Conservation (phyloP, 2,888 invertebrate genomes). For the Sarcophaga carnaria region DNA sequence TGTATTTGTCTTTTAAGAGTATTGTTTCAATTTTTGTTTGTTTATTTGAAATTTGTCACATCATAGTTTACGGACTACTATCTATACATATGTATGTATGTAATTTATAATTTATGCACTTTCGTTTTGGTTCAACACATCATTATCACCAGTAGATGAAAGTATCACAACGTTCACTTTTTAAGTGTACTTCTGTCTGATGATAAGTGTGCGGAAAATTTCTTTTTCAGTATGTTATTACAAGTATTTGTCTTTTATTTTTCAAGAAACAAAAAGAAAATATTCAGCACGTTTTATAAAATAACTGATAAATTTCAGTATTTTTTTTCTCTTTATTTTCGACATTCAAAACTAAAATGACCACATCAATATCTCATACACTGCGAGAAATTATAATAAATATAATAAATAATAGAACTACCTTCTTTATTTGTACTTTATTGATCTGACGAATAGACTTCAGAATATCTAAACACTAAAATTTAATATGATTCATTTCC, state of each 20-base stretch:
- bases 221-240: slow-evolving; percentile 10
- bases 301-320: slow-evolving; percentile 4
- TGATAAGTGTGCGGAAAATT: slow-evolving; percentile 53
- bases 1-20: neutral
- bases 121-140: slow-evolving; percentile 16
- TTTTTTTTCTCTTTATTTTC: slow-evolving; percentile 11
- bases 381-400: slow-evolving; percentile 20
- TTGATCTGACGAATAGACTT: too few relatives aligned
- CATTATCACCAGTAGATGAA: neutral
- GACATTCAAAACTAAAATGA: slow-evolving; percentile 33
- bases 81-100: neutral
- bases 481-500: too few relatives aligned
- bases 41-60: slow-evolving; percentile 6
- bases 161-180: slow-evolving; percentile 16
- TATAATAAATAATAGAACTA: neutral
- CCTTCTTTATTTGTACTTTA: neutral
- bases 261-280: slow-evolving; percentile 44
- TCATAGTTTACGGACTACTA: neutral
- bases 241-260: slow-evolving; percentile 4
- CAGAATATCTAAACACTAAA: too few relatives aligned
- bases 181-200: slow-evolving; percentile 20
- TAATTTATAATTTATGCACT: slow-evolving; percentile 3
- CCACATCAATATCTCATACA: neutral
- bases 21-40: slow-evolving; percentile 19
- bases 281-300: slow-evolving; percentile 38